These are phyloP conservation scores for Diadema setosum DNA, from an alignment of 35 echinoderm and acorn worm species.

Conservation along the genomic window DNA sequence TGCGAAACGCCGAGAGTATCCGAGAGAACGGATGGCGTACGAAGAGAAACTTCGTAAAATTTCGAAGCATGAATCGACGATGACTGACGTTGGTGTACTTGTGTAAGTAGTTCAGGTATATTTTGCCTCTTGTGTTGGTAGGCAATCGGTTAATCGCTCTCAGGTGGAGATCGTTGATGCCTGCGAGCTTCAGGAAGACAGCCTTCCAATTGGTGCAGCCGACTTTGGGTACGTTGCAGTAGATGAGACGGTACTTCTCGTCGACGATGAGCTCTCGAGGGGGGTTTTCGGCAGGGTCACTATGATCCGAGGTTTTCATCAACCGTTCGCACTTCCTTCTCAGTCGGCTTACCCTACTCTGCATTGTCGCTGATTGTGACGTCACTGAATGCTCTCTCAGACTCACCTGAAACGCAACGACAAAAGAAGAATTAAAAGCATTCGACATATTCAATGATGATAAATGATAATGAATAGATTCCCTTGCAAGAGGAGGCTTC, in stretches of 20 bases:
- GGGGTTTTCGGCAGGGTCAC: background rate
- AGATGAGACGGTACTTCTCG: background rate
- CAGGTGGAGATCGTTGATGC: background rate
- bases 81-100: background rate
- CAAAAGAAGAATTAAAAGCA: too few species aligned
- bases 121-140: background rate
- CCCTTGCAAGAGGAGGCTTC: too few species aligned
- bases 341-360: too few species aligned
- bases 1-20: slow-evolving; percentile 71
- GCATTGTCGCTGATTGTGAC: too few species aligned
- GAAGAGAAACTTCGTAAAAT: slow-evolving; percentile 83
- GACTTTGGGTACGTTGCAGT: slow-evolving; percentile 39
- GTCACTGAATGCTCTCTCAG: too few species aligned
- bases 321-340: too few species aligned
- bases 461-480: too few species aligned
- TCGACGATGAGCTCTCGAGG: slow-evolving; percentile 29
- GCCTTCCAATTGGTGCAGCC: slow-evolving; percentile 38
- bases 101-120: background rate
- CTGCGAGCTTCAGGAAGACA: background rate
- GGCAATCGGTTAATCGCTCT: background rate
- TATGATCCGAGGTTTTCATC: too few species aligned
- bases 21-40: slow-evolving; percentile 67
- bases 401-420: too few species aligned
- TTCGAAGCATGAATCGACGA: slow-evolving; percentile 34
- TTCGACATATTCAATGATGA: too few species aligned